Evolutionary conservation across 2,797 vertebrate species (phyloP), one percentile per base, ranked within the genome.

Genomic region (Acrossocheilus wenchowensis): DNA sequence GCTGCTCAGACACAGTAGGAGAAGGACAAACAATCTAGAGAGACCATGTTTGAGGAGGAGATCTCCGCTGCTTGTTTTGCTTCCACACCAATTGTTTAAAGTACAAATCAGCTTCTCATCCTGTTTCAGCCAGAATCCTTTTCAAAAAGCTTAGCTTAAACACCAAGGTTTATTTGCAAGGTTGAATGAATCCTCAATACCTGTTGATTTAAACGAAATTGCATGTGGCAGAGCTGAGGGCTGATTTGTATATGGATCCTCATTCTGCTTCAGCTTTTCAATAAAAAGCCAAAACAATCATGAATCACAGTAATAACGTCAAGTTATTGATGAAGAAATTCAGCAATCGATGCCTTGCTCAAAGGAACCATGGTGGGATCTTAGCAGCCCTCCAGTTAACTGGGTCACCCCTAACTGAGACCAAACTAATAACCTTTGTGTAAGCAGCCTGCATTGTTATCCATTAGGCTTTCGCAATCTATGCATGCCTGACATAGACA

Each of bases 1-100:
- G 83, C 90, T 91, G 89, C 90, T 90, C 88, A 93, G 86, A 91
- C 88, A 41, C 87, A 91, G 89, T 87, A 90, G 89, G 87, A 87
- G 85, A 41, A 89, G 87, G 79, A 91, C 89, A 94, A 95, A 94
- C 91, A 94, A 94, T 90, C 92, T 88, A 86, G 87, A 92, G 79
- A 73, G 85, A 60, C 64, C 15, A n/a, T 80, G 60, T 30, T 64
- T 64, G 60, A 64, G 60, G 5, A 64, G 26, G 71, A 66, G 52
- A 84, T 74, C 43, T 87, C 88, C 87, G 90, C 77, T 89, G 90
- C 88, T 93, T 93, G 90, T 93, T 94, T 94, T 92, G 83, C 88
- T 90, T 92, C 78, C 54, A 90, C 74, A 68, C 83, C 86, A 82
- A 85, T 91, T 92, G 89, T 92, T 93, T 92, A 93, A 91, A 87